Percentiles rank a stretch among this genome's conserved stretches.
phyloP scores from a whole-genome alignment of 2,888 invertebrate species.

The Cerastoderma edule region DNA sequence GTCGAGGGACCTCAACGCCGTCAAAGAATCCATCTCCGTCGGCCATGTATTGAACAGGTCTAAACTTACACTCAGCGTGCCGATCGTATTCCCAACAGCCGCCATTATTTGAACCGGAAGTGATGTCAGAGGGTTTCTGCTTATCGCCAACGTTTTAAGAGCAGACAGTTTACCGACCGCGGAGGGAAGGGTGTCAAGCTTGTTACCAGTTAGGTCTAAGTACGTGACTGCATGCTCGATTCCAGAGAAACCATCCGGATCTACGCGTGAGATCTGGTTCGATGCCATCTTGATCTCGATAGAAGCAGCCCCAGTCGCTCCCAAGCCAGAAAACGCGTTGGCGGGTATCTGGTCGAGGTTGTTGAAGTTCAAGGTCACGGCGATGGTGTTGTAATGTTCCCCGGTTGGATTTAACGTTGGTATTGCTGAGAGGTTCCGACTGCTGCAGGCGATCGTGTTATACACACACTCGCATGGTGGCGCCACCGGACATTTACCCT shows the following conservation, averaged over 20 bases:
- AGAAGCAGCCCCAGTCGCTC: neutral
- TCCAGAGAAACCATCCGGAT: slow-evolving; percentile 3
- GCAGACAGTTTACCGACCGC: slow-evolving; percentile 6
- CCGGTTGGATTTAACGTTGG: slow-evolving; percentile 7
- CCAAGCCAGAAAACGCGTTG: neutral
- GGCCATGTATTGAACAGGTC: slow-evolving; percentile 3
- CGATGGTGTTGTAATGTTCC: slow-evolving; percentile 7
- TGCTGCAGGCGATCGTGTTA: slow-evolving; percentile 11
- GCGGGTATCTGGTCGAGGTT: neutral
- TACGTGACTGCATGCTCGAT: slow-evolving; percentile 7
- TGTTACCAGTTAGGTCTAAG: slow-evolving; percentile 7
- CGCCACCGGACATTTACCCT: slow-evolving; percentile 1
- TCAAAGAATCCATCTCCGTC: neutral
- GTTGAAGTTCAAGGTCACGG: slow-evolving; percentile 10
- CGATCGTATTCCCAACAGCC: neutral
- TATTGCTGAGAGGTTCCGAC: slow-evolving; percentile 7
- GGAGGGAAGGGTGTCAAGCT: neutral
- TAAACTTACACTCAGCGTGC: neutral
- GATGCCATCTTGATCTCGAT: slow-evolving; percentile 9
- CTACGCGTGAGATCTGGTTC: slow-evolving; percentile 7
- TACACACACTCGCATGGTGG: slow-evolving; percentile 20
- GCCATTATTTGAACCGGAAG: neutral
- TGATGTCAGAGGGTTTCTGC: slow-evolving; percentile 5
- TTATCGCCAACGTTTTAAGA: slow-evolving; percentile 1
- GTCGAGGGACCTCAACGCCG: neutral